Conservation (phyloP, 2,797 vertebrate species). For the Clarias laeviceps region DNA sequence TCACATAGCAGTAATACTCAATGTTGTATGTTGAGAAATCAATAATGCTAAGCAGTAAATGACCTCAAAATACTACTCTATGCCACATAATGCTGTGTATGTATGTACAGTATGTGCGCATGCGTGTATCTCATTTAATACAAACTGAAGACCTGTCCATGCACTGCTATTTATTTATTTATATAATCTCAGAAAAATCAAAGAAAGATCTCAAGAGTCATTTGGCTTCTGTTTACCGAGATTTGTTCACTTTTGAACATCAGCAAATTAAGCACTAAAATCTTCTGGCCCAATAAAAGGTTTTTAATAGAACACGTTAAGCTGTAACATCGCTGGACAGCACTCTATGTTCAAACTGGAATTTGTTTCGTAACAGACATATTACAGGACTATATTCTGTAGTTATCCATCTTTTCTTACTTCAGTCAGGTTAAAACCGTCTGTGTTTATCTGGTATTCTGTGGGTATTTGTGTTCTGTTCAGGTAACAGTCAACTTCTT, state of each 20-base stretch:
- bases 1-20: slow-evolving; percentile 26
- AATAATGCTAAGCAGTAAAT: slow-evolving; percentile 19
- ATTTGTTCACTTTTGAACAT: slow-evolving; percentile 9
- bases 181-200: slow-evolving; percentile 36
- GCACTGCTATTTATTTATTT: slow-evolving; percentile 66
- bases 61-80: slow-evolving; percentile 36
- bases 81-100: slow-evolving; percentile 23
- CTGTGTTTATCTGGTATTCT: not conserved
- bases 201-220: not conserved
- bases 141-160: slow-evolving; percentile 45
- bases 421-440: not conserved
- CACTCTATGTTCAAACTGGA: slow-evolving; percentile 59
- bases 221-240: not conserved
- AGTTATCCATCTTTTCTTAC: not conserved
- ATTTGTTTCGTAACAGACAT: slow-evolving; percentile 54
- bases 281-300: slow-evolving; percentile 10
- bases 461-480: slow-evolving; percentile 1
- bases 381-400: not conserved
- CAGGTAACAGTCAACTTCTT: not conserved
- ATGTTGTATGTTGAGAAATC: slow-evolving; percentile 1
- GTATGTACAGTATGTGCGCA: not conserved
- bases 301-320: slow-evolving; percentile 61
- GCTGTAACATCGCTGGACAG: slow-evolving; percentile 51
- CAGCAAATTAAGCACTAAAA: slow-evolving; percentile 1
- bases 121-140: slow-evolving; percentile 1